A percentile compares a stretch with the other conserved stretches of the same genome.
Evolutionary conservation across 2,113 vertebrate genomes (phyloP).

Genomic region (Peromyscus polionotus): DNA sequence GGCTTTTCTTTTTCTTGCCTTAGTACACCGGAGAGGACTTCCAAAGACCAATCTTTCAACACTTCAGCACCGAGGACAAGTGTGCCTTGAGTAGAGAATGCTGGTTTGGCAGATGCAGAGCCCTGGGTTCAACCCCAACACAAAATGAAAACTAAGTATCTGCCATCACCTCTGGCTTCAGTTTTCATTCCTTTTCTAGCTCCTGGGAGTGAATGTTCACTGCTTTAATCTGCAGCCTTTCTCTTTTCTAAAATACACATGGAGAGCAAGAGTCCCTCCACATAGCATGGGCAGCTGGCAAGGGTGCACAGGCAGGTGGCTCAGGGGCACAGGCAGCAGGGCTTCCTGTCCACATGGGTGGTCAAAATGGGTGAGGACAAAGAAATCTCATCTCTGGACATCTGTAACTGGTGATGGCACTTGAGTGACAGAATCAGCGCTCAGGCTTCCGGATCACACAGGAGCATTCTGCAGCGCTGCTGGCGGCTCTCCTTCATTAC

Average conservation of each 20-base stretch:
- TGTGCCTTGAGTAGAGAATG: too few relatives aligned
- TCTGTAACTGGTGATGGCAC: not conserved
- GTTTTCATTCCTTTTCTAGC: not conserved
- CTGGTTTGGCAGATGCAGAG: not conserved
- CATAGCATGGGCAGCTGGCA: not conserved
- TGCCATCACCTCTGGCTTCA: not conserved
- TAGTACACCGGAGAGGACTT: not conserved
- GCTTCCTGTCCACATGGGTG: not conserved
- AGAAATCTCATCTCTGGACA: not conserved
- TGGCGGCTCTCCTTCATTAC: not conserved
- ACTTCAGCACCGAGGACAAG: not conserved
- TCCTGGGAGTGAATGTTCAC: not conserved
- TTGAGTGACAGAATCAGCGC: not conserved
- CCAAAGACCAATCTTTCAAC: not conserved
- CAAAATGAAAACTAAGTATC: not conserved
- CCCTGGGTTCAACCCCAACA: not conserved
- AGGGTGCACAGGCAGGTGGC: not conserved
- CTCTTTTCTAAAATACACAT: not conserved
- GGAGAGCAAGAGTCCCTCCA: not conserved
- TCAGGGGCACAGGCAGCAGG: not conserved
- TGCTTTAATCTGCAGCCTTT: not conserved
- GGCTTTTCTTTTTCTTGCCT: not conserved
- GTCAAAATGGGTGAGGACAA: not conserved
- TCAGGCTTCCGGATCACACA: not conserved
- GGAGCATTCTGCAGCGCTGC: not conserved